Base-by-base conservation (phyloP, 2,113 vertebrate species). In the Tinamus guttatus region DNA sequence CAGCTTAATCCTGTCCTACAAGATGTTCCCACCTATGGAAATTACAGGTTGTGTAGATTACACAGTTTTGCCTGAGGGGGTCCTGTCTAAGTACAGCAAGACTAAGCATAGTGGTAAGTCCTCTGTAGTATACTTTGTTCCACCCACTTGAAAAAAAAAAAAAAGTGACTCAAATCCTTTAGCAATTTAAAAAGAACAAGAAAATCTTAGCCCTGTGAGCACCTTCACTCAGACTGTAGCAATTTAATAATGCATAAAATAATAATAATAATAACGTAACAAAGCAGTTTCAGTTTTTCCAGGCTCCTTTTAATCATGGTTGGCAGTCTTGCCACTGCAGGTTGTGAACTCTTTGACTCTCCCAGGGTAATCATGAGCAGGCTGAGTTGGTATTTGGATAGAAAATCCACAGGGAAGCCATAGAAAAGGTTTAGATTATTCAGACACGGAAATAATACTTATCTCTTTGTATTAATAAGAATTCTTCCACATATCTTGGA, bases 11-110 rank as follows among this genome's bases (percentile, higher is more conserved):
- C 84, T 82, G 63, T 85, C 64, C 58, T 84, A 56, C 77, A 43
- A 95, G 84, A 30, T 63, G 30, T 74, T 95, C 87, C 81, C 81
- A 89, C 74, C 89, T 87, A 90, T 85, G 81, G 85, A 95, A 94
- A 93, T 93, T 34, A 28, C 0, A 0, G 56, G 63, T 19, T 93
- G 25, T 68, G 63, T 16, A 77, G 89, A 79, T 93, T 90, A 84
- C 85, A 92, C 32, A 92, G 64, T 90, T 22, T 67, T 90, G 92
- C 87, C 76, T 38, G 34, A 81, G 85, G 89, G 32, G 25, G 71
- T 15, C 62, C 38, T 94, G 63, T 80, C 41, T 68, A 90, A 81
- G 75, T 49, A 81, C 25, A 79, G 52, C 6, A 88, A 81, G 76
- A 18, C 63, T 60, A 85, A 74, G 27, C 30, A 38, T 32, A 65